Conservation (phyloP, 1,140 invertebrate genomes). For the Radopholus similis region DNA sequence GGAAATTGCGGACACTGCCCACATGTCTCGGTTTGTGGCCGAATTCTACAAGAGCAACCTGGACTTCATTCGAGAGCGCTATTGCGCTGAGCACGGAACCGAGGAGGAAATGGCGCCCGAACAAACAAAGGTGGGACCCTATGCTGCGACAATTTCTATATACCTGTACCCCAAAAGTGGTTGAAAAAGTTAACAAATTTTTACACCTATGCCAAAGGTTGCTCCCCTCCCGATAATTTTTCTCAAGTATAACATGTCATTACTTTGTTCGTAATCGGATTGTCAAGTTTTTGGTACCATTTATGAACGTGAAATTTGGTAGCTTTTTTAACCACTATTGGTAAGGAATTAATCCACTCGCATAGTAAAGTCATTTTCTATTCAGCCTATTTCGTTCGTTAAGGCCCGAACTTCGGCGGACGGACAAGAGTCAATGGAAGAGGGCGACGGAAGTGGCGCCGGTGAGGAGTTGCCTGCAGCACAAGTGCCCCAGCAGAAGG, state of each 20-base stretch:
- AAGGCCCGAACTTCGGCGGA: neutral
- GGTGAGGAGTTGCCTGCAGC: neutral
- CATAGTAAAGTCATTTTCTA: too few relatives aligned
- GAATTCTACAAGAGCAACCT: conserved; percentile 57
- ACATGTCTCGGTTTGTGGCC: conserved; percentile 54
- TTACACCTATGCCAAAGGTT: too few relatives aligned
- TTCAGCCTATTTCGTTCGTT: neutral
- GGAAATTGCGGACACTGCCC: conserved; percentile 50
- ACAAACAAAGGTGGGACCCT: neutral
- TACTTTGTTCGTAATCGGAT: too few relatives aligned
- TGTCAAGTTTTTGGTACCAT: too few relatives aligned
- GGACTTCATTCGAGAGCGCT: conserved; percentile 33
- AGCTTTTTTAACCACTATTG: too few relatives aligned
- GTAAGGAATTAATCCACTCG: too few relatives aligned
- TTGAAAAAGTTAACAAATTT: too few relatives aligned
- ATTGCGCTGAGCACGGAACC: conserved; percentile 19
- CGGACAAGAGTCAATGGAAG: neutral
- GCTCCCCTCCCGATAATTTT: too few relatives aligned
- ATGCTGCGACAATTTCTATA: too few relatives aligned
- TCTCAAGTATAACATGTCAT: too few relatives aligned
- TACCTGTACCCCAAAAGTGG: too few relatives aligned
- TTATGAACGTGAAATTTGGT: too few relatives aligned
- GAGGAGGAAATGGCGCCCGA: conserved; percentile 2
- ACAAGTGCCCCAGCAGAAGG: neutral
- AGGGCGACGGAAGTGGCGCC: neutral